Conservation (phyloP, 2,797 vertebrate species). For the Sebastes kiyomatsui region DNA sequence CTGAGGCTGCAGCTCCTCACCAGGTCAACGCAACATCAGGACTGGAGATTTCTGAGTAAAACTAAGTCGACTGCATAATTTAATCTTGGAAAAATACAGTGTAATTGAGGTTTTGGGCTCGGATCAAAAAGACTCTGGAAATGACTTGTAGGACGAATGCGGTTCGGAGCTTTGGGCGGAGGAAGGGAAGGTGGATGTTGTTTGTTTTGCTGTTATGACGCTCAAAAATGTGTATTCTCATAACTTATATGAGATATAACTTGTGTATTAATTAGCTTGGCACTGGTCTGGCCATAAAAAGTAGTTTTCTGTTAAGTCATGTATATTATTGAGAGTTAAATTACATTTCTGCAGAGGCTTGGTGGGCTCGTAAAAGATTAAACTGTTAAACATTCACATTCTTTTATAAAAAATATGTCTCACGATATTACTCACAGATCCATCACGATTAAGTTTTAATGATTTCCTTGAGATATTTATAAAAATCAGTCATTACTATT, state of each 20-base stretch:
- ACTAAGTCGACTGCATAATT: constrained; percentile 63
- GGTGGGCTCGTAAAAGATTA: constrained; percentile 54
- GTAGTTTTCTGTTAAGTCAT: constrained; percentile 49
- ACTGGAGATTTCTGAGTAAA: constrained; percentile 44
- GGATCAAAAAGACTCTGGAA: constrained; percentile 44
- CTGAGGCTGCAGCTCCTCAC: constrained; percentile 17
- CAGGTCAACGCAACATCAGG: constrained; percentile 40
- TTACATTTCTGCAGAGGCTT: constrained; percentile 44
- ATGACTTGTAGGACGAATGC: constrained; percentile 44
- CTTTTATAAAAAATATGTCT: constrained; percentile 5
- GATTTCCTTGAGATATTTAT: constrained; percentile 19
- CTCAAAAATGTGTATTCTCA: neutral
- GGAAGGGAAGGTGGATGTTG: constrained; percentile 22
- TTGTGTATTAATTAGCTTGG: constrained; percentile 36
- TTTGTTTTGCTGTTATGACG: constrained; percentile 60
- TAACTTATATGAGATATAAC: neutral
- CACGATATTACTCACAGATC: constrained; percentile 8
- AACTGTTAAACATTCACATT: constrained; percentile 33
- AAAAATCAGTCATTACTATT: constrained; percentile 23
- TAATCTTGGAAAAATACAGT: constrained; percentile 63
- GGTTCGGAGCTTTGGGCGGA: constrained; percentile 28
- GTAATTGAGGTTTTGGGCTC: constrained; percentile 65
- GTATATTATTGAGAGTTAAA: constrained; percentile 53
- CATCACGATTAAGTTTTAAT: constrained; percentile 12
- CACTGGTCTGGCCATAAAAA: constrained; percentile 31